These are phyloP conservation scores for rabbit (Oryctolagus cuniculus) DNA, from an alignment of 2,113 vertebrate species.

Conservation along the genomic window mOryCun1.1 NC_091448.1:10234501-10235000, in stretches of 20 bases:
- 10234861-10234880: conserved; percentile 15
- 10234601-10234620: not conserved
- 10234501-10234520: conserved; percentile 73
- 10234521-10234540: conserved; percentile 64
- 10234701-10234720: not conserved
- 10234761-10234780: too few species aligned
- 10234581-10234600: conserved; percentile 67
- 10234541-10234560: conserved; percentile 69
- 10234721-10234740: not conserved
- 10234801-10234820: not conserved
- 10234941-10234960: conserved; percentile 59
- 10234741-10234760: not conserved
- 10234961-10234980: not conserved
- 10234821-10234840: not conserved
- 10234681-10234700: not conserved
- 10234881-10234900: conserved; percentile 66
- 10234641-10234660: conserved; percentile 13
- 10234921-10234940: conserved; percentile 62
- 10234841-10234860: conserved; percentile 31
- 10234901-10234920: conserved; percentile 44
- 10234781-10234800: not conserved
- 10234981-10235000: not conserved
- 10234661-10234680: not conserved
- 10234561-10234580: conserved; percentile 56
- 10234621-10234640: not conserved